Evolutionary conservation across 2,888 invertebrate genomes (phyloP).

Genomic region (Drosophila conformis): DNA sequence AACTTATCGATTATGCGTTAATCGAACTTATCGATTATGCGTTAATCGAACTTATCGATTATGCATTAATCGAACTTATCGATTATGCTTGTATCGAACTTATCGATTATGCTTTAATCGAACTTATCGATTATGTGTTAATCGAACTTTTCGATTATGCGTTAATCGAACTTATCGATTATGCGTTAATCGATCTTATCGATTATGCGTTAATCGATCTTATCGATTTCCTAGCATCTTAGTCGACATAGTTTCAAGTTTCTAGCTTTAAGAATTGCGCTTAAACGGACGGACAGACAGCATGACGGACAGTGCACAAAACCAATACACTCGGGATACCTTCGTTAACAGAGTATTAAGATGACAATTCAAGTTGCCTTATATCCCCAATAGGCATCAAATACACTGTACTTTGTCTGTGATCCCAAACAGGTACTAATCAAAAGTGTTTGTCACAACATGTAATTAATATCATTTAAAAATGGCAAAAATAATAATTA

Average conservation of each 20-base stretch:
- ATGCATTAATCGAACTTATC: not conserved
- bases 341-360: not conserved
- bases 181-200: not conserved
- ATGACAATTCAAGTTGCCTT: not conserved
- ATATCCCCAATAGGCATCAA: not conserved
- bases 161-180: not conserved
- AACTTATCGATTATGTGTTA: not conserved
- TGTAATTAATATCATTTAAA: not conserved
- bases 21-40: not conserved
- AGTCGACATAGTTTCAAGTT: not conserved
- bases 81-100: not conserved
- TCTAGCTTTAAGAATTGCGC: not conserved
- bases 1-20: not conserved
- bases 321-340: not conserved
- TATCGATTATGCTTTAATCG: not conserved
- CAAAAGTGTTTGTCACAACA: not conserved
- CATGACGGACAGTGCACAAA: not conserved
- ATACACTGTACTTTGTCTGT: not conserved
- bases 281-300: not conserved
- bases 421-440: not conserved
- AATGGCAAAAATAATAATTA: not conserved
- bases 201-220: not conserved
- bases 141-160: not conserved
- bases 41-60: not conserved
- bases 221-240: not conserved